Evolutionary conservation across 1,140 invertebrate genomes (phyloP).

Genomic region (Trialeurodes vaporariorum): DNA sequence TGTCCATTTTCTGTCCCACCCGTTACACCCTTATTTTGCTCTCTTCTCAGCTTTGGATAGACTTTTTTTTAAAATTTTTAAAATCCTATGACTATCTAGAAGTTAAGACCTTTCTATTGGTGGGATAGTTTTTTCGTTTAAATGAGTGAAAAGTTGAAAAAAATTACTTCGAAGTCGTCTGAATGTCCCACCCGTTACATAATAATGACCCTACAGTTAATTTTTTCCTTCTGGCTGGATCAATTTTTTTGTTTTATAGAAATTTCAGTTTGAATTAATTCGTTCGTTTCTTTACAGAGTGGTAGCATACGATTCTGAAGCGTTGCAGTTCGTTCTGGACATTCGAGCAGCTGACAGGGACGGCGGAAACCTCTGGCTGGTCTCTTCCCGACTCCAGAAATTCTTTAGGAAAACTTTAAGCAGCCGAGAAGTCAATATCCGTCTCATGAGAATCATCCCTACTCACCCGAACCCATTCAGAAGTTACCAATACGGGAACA

Average conservation of each 20-base stretch:
- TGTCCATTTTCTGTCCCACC: too few species aligned
- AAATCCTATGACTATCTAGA: too few species aligned
- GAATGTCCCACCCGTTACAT: too few species aligned
- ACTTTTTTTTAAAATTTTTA: too few species aligned
- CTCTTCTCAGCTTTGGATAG: too few species aligned
- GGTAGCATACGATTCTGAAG: conserved; percentile 50
- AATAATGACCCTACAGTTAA: neutral
- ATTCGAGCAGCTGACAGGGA: conserved; percentile 50
- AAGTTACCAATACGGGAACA: neutral
- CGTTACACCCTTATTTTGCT: too few species aligned
- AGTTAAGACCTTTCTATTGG: too few species aligned
- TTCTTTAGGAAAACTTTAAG: conserved; percentile 52
- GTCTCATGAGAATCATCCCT: conserved; percentile 42
- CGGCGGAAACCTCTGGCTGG: conserved; percentile 50
- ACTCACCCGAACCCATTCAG: conserved; percentile 4
- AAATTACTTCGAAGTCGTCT: too few species aligned
- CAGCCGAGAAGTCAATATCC: conserved; percentile 45
- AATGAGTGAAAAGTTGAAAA: too few species aligned
- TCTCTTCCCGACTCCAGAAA: conserved; percentile 62
- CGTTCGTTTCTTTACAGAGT: conserved; percentile 43
- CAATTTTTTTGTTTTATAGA: neutral
- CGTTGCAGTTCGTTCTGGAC: conserved; percentile 61
- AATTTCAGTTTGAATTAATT: too few species aligned
- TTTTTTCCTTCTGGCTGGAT: too few species aligned
- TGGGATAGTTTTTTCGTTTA: too few species aligned